phyloP scores from a whole-genome alignment of 2,888 invertebrate species.

The Drosophila paucipuncta region DNA sequence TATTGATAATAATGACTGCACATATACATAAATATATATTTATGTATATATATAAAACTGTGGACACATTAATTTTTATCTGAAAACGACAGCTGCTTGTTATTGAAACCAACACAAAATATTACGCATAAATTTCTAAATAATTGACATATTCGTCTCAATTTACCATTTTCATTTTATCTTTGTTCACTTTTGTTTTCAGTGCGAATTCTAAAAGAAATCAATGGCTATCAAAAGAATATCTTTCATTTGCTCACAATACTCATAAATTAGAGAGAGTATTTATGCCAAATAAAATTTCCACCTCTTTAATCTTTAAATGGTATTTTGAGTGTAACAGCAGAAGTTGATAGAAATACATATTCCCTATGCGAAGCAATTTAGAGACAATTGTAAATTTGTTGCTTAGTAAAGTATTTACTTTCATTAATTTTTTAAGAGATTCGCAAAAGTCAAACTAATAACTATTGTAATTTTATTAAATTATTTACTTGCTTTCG shows the following conservation, averaged over 20 bases:
- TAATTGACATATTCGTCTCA: conserved; percentile 5
- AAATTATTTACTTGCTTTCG: not conserved
- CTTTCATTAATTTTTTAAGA: not conserved
- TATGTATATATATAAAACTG: conserved; percentile 27
- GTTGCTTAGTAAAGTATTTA: not conserved
- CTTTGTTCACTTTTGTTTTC: not conserved
- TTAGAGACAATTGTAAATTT: not conserved
- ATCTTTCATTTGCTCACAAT: not conserved
- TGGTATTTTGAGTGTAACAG: not conserved
- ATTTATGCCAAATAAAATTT: not conserved
- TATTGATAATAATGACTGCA: conserved; percentile 73
- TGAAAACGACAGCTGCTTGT: conserved; percentile 61
- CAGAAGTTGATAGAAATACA: not conserved
- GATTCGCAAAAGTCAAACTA: not conserved
- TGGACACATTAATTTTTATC: conserved; percentile 73
- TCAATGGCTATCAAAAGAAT: not conserved
- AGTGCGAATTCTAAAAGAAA: not conserved
- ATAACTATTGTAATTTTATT: not conserved
- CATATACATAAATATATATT: conserved; percentile 3
- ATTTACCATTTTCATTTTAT: not conserved
- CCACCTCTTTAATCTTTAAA: not conserved
- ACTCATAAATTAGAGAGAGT: not conserved
- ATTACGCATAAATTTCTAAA: conserved; percentile 11
- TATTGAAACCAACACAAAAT: conserved; percentile 24
- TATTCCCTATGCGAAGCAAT: not conserved